These are phyloP conservation scores for Pantherophis guttatus DNA, from an alignment of 2,113 vertebrate species.

Conservation along the genomic window DNA sequence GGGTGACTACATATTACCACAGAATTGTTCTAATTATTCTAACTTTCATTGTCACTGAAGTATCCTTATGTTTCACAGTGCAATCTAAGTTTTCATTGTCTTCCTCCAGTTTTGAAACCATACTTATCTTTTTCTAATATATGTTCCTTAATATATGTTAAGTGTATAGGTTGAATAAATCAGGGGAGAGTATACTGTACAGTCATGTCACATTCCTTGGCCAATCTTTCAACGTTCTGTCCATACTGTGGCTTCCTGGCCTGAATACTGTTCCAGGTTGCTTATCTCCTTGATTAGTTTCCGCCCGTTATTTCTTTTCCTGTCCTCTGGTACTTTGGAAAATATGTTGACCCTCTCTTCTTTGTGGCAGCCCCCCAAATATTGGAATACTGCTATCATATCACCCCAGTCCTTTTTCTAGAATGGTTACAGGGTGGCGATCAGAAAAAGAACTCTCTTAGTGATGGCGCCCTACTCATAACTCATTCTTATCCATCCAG, in stretches of 20 bases:
- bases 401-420: too few relatives aligned
- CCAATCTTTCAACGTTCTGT: background rate
- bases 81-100: background rate
- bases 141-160: background rate
- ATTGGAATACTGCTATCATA: too few relatives aligned
- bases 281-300: too few relatives aligned
- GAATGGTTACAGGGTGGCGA: background rate
- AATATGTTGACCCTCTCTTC: too few relatives aligned
- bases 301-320: too few relatives aligned
- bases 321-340: too few relatives aligned
- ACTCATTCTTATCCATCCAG: background rate
- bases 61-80: background rate
- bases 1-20: background rate
- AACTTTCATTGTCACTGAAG: background rate
- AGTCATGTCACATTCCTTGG: background rate
- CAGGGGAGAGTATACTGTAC: background rate
- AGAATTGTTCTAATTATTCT: background rate
- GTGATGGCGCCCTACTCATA: background rate
- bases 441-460: background rate
- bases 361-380: too few relatives aligned
- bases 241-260: background rate
- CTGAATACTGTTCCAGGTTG: background rate
- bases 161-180: background rate
- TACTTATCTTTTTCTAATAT: background rate
- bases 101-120: background rate